These are phyloP conservation scores for Nesoenas mayeri DNA, from an alignment of 2,113 vertebrate genomes.

Conservation along the genomic window DNA sequence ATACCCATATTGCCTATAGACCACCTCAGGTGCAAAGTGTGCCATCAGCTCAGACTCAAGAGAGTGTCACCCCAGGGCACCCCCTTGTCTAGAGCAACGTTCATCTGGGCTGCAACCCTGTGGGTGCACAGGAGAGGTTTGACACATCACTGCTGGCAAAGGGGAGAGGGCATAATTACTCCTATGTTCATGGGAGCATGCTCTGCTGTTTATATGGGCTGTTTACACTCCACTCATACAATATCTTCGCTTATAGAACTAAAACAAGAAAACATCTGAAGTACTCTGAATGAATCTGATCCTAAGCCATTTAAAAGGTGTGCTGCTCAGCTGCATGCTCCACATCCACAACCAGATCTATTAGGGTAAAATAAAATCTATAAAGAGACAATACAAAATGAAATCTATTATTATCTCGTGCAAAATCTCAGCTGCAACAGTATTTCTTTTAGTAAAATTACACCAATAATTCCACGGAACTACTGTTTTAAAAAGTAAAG, in stretches of 20 bases:
- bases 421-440: not conserved
- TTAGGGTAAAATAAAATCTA: not conserved
- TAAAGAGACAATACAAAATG: not conserved
- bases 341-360: not conserved
- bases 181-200: fast-evolving
- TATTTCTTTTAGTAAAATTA: not conserved
- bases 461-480: not conserved
- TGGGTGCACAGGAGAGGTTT: not conserved
- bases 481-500: not conserved
- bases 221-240: not conserved
- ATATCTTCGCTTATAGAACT: not conserved
- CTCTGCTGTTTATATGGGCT: not conserved
- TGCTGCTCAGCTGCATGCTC: not conserved
- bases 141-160: not conserved
- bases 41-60: not conserved
- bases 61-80: not conserved
- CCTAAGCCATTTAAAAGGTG: not conserved
- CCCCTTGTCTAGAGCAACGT: fast-evolving
- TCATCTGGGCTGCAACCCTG: not conserved
- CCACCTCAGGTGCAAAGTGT: not conserved
- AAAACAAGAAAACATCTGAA: not conserved
- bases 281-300: not conserved
- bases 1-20: not conserved
- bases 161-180: not conserved
- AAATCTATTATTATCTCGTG: not conserved